Percentiles rank a stretch among this genome's conserved stretches.
phyloP scores from a whole-genome alignment of 2,113 vertebrate genomes.

The Atrichornis clamosus region DNA sequence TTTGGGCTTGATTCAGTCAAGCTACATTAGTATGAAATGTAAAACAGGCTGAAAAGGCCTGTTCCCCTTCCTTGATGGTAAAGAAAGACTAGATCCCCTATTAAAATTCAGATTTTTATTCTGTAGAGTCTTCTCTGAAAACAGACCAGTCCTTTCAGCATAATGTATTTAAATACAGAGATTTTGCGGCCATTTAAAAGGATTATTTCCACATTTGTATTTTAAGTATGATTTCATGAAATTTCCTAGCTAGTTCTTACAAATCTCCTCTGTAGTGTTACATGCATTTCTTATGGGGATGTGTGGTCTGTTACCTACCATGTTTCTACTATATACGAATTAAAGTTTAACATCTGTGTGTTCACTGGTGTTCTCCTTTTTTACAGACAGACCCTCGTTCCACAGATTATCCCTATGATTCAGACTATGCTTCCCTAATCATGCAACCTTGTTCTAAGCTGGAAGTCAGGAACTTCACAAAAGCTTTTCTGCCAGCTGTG shows the following conservation, averaged over 20 bases:
- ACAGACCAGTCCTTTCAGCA: background rate
- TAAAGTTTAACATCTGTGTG: background rate
- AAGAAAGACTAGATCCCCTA: background rate
- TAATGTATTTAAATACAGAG: background rate
- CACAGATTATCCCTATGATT: background rate
- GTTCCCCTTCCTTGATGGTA: background rate
- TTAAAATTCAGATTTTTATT: background rate
- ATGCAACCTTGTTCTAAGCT: background rate
- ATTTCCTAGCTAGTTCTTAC: background rate
- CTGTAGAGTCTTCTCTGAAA: background rate
- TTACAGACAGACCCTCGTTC: background rate
- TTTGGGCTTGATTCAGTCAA: background rate
- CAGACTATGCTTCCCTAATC: background rate
- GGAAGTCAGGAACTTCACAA: conserved; percentile 67
- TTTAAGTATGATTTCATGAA: background rate
- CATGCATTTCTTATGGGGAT: background rate
- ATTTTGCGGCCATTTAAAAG: background rate
- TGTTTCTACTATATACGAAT: background rate
- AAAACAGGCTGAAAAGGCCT: background rate
- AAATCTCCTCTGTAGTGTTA: background rate
- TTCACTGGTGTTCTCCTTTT: background rate
- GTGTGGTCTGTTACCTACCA: background rate
- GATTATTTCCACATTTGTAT: background rate
- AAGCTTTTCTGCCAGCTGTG: conserved; percentile 57
- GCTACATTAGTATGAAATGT: background rate